A percentile compares a stretch with the other conserved stretches of the same genome.
Evolutionary conservation across 2,113 vertebrate species (phyloP).

Genomic region (Neotoma lepida): DNA sequence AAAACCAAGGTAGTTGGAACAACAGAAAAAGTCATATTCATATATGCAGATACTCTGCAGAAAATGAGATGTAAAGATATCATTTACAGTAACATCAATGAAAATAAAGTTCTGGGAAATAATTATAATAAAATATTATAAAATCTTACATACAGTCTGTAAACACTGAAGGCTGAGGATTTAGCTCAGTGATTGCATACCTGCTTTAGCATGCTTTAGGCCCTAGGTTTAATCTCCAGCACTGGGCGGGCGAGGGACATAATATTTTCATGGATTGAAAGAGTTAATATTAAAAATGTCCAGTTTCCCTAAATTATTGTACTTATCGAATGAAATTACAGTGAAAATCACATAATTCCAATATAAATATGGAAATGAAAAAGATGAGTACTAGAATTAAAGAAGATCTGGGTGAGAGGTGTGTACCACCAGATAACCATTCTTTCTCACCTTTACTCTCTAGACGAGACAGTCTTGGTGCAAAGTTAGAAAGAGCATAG

Average conservation of each 20-base stretch:
- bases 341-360: neutral
- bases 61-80: constrained; percentile 7
- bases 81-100: neutral
- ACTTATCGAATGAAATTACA: neutral
- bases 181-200: neutral
- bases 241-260: neutral
- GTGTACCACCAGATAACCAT: neutral
- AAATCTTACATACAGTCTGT: neutral
- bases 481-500: neutral
- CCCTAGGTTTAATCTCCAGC: neutral
- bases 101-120: neutral
- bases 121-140: neutral
- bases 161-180: neutral
- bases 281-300: neutral
- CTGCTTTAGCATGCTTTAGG: neutral
- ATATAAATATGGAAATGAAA: neutral
- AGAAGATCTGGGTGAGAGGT: neutral
- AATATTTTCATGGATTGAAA: neutral
- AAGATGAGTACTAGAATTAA: neutral
- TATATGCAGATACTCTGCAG: neutral
- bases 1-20: neutral
- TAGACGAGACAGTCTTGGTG: neutral
- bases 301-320: neutral
- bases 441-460: neutral
- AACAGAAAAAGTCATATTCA: constrained; percentile 2